Conservation (phyloP, 2,797 vertebrate genomes). For the Rhadinocentrus ornatus region DNA sequence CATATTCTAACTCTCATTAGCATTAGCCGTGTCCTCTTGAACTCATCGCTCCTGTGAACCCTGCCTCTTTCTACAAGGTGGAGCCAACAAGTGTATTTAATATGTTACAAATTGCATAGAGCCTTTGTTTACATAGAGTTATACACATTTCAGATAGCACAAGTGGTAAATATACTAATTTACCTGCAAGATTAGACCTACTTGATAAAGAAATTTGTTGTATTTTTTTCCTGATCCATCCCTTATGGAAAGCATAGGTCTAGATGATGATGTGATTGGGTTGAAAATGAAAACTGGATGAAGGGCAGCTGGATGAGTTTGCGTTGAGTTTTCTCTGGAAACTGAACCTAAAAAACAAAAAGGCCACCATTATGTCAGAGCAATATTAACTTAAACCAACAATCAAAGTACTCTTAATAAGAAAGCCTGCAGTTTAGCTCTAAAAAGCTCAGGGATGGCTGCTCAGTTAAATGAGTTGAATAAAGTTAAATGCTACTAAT, state of each 20-base stretch:
- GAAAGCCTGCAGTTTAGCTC: slow-evolving; percentile 14
- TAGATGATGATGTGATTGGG: slow-evolving; percentile 75
- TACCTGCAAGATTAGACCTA: slow-evolving; percentile 77
- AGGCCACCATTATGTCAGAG: slow-evolving; percentile 18
- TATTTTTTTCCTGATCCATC: slow-evolving; percentile 79
- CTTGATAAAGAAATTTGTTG: slow-evolving; percentile 87
- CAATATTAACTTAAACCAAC: background rate
- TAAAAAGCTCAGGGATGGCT: background rate
- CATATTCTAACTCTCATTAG: slow-evolving; percentile 71
- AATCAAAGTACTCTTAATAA: slow-evolving; percentile 11
- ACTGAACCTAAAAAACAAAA: slow-evolving; percentile 79
- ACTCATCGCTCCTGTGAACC: slow-evolving; percentile 52
- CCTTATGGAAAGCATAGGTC: slow-evolving; percentile 73
- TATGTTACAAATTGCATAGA: slow-evolving; percentile 12
- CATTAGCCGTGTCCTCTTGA: slow-evolving; percentile 64
- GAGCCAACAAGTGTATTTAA: slow-evolving; percentile 32
- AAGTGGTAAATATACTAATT: slow-evolving; percentile 11
- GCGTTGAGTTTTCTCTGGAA: slow-evolving; percentile 82
- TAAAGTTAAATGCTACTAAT: too few species aligned
- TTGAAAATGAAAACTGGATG: slow-evolving; percentile 70
- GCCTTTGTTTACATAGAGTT: slow-evolving; percentile 12
- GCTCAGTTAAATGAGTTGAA: background rate
- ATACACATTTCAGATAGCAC: slow-evolving; percentile 7
- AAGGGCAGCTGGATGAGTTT: slow-evolving; percentile 71
- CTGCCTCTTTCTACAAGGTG: slow-evolving; percentile 30